These are phyloP conservation scores for Aphidius colemani DNA, from an alignment of 2,888 invertebrate species.

Conservation along the genomic window DNA sequence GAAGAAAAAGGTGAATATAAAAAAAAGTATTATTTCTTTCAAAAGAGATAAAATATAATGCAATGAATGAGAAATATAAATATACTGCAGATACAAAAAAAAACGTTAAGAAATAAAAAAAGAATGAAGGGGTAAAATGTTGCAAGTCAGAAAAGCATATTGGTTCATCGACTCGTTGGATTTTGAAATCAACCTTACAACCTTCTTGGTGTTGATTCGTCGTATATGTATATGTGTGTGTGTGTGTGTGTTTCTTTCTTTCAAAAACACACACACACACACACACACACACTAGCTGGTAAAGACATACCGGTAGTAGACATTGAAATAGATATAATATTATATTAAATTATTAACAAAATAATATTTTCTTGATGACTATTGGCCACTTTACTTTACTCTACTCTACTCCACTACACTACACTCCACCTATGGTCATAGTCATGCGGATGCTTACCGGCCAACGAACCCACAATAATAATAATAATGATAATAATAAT, in stretches of 20 bases:
- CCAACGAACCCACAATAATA: constrained; percentile 31
- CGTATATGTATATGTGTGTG: too few relatives aligned
- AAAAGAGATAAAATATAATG: not conserved
- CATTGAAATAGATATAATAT: too few relatives aligned
- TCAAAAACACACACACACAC: not conserved
- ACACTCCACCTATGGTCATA: too few relatives aligned
- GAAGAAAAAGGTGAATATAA: too few relatives aligned
- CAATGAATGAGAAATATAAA: constrained; percentile 14
- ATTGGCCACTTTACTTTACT: too few relatives aligned
- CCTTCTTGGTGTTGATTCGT: constrained; percentile 1
- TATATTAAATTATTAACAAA: not conserved
- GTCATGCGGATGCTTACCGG: constrained; percentile 27
- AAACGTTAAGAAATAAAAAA: constrained; percentile 23
- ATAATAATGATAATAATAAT: too few relatives aligned
- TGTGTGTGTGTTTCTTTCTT: constrained; percentile 29
- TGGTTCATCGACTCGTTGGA: constrained; percentile 56
- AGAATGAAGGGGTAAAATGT: constrained; percentile 35
- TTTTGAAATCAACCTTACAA: constrained; percentile 49
- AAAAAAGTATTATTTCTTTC: too few relatives aligned
- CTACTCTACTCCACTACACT: too few relatives aligned
- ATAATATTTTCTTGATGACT: too few relatives aligned
- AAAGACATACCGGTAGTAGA: too few relatives aligned
- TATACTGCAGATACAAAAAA: constrained; percentile 28
- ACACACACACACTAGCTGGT: too few relatives aligned
- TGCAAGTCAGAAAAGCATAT: constrained; percentile 56